These are phyloP conservation scores for Hirundichthys speculiger DNA, from an alignment of 2,113 vertebrate genomes.

Conservation along the genomic window DNA sequence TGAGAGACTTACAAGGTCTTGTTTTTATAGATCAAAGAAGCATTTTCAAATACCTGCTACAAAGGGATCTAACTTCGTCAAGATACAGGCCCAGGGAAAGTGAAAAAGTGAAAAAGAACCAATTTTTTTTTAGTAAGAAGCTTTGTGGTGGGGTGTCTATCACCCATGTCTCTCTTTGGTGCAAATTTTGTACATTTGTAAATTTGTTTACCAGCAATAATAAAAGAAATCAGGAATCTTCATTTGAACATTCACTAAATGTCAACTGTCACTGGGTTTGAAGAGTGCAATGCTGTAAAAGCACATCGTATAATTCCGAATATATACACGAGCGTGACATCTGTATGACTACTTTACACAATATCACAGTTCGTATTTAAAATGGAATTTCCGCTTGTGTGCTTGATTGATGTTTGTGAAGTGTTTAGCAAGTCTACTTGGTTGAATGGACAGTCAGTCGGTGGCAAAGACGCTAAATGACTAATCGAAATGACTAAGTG, in stretches of 20 bases:
- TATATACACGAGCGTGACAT: constrained; percentile 8
- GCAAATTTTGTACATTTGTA: too few relatives aligned
- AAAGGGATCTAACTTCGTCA: constrained; percentile 34
- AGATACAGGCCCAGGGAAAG: background rate
- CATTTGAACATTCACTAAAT: background rate
- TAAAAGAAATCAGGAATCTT: too few relatives aligned
- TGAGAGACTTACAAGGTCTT: constrained; percentile 42
- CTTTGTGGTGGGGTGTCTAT: too few relatives aligned
- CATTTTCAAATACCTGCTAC: constrained; percentile 36
- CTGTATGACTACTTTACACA: constrained; percentile 11
- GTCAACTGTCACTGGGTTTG: background rate
- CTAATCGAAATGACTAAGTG: constrained; percentile 15
- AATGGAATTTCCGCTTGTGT: constrained; percentile 25
- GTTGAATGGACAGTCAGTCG: constrained; percentile 8
- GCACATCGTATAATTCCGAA: too few relatives aligned
- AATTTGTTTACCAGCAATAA: too few relatives aligned
- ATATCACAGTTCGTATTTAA: constrained; percentile 26
- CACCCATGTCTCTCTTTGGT: too few relatives aligned
- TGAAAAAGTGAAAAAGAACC: too few relatives aligned
- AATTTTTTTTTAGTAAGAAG: too few relatives aligned
- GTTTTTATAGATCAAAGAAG: constrained; percentile 53
- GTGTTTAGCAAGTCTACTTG: too few relatives aligned
- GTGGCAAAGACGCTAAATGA: constrained; percentile 14
- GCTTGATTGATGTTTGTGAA: constrained; percentile 13
- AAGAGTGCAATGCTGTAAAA: too few relatives aligned